Percentiles rank a stretch among this genome's conserved stretches.
phyloP scores from a whole-genome alignment of 1,140 invertebrate species.

The Brevipalpus yothersi region DNA sequence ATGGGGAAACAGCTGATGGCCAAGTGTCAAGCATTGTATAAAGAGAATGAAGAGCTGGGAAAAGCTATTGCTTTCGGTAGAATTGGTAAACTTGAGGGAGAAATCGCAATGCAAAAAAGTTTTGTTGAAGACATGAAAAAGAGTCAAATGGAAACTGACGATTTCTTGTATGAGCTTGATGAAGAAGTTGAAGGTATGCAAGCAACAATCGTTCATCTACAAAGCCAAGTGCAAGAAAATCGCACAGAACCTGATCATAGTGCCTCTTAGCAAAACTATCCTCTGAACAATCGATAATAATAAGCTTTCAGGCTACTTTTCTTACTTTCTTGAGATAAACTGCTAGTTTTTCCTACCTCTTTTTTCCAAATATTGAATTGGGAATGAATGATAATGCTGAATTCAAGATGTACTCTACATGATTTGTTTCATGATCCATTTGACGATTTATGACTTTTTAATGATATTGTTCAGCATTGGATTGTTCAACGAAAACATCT shows the following conservation, averaged over 20 bases:
- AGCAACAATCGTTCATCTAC: conserved; percentile 76
- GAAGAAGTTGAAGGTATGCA: conserved; percentile 97
- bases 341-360: too few species aligned
- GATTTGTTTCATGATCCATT: too few species aligned
- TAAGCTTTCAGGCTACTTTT: too few species aligned
- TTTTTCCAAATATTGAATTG: too few species aligned
- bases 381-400: too few species aligned
- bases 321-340: too few species aligned
- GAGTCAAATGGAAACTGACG: conserved; percentile 82
- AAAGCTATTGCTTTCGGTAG: conserved; percentile 81
- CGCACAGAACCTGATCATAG: neutral
- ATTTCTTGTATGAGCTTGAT: conserved; percentile 80
- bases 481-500: too few species aligned
- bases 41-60: conserved; percentile 93
- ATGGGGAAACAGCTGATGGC: conserved; percentile 94
- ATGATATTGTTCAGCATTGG: too few species aligned
- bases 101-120: conserved; percentile 78
- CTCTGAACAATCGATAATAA: too few species aligned
- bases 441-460: too few species aligned
- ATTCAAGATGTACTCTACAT: too few species aligned
- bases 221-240: conserved; percentile 41
- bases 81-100: conserved; percentile 81
- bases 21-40: conserved; percentile 79
- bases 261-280: neutral
- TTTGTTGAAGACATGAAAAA: conserved; percentile 90